Evolutionary conservation across 2,797 vertebrate genomes (phyloP), one percentile per base, ranked within the genome.

Genomic region (Protonibea diacanthus): DNA sequence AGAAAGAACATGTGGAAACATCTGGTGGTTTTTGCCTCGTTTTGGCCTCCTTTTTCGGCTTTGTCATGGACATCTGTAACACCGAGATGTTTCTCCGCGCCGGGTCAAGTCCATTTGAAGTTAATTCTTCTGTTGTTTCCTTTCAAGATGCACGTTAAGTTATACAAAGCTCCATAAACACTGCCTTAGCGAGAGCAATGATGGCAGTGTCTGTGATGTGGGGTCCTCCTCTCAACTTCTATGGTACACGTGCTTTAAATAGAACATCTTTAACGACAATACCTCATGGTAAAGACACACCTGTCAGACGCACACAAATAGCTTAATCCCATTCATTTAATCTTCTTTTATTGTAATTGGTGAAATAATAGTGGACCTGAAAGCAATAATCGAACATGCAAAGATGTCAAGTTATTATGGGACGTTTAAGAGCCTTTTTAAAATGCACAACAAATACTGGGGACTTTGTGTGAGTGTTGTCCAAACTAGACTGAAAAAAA

Each of bases 21-120:
- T 85, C 83, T 88, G 81, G 91, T 68, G 90, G 87, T 91, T 91
- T 90, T 70, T 88, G 84, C 81, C 86, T 84, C 69, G 72, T 79
- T 86, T 81, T 85, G 89, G 86, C 86, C 89, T 80, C 84, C 78
- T 85, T 83, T 85, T 65, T 38, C 8, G 86, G 78, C 82, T 90
- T 78, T 81, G 77, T 89, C 81, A 76, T 82, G 78, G 82, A 86
- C 89, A 86, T 90, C 78, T 90, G 85, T 74, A 77, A 81, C 81
- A 61, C 80, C n/a, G 47, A 88, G 80, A 78, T 63, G 13, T 74
- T 78, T 84, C 74, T 71, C 80, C 42, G 48, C 70, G 56, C 80
- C 76, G 64, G 78, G 88, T 76, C 61, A 86, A 91, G 88, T 82
- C 74, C 80, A 82, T 89, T 84, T 83, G 57, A 72, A 77, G 74